These are phyloP conservation scores for Microctonus aethiopoides DNA, from an alignment of 2,888 invertebrate species.

Conservation along the genomic window DNA sequence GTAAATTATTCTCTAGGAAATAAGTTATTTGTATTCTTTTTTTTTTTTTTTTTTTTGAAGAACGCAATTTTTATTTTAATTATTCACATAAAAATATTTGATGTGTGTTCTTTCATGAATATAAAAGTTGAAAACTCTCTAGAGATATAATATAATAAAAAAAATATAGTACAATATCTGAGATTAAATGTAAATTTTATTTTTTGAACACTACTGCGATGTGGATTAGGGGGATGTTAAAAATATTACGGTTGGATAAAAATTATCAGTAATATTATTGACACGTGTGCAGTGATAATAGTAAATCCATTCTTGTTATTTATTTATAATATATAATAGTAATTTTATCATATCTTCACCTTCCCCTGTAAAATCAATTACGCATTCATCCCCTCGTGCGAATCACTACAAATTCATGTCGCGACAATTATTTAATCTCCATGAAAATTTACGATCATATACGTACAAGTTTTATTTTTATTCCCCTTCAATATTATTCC, in stretches of 20 bases:
- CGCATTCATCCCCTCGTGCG: neutral
- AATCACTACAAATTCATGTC: neutral
- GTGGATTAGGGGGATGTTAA: no score
- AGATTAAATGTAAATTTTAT: neutral
- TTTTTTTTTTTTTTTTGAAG: neutral
- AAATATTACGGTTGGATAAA: neutral
- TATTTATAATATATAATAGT: no score
- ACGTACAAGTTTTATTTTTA: neutral
- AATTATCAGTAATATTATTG: neutral
- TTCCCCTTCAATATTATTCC: neutral
- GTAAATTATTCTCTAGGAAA: no score
- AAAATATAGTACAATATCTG: no score
- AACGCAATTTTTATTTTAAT: neutral
- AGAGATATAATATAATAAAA: neutral
- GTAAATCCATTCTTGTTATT: no score
- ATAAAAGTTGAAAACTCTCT: neutral
- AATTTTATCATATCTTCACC: no score
- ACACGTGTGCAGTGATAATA: no score
- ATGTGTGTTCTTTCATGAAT: neutral
- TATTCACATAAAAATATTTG: neutral
- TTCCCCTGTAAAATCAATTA: no score
- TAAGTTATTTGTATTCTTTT: no score
- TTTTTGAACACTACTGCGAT: neutral
- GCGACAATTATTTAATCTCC: neutral
- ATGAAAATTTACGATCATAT: neutral